Percentiles rank a stretch among this genome's conserved stretches.
These are phyloP conservation scores for Spizella passerina DNA, from an alignment of 2,797 vertebrate genomes.

Conservation along the genomic window DNA sequence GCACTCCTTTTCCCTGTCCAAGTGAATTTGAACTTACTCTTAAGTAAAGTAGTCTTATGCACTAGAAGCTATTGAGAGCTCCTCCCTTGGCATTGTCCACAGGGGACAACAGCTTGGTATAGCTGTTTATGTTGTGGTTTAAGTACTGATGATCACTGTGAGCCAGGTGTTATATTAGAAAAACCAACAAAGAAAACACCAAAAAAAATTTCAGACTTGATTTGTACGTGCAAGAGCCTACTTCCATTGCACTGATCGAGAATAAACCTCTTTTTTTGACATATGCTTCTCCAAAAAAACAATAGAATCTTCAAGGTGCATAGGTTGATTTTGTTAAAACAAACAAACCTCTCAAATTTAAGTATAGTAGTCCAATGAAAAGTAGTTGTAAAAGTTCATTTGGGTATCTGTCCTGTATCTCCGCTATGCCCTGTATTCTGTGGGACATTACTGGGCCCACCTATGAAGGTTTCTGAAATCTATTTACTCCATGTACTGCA, in stretches of 20 bases:
- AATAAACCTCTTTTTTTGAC: background rate
- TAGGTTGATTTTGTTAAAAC: background rate
- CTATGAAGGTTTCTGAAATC: background rate
- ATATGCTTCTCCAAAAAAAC: background rate
- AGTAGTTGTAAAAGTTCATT: background rate
- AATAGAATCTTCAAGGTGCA: accelerated
- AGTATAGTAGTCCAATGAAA: background rate
- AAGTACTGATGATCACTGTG: background rate
- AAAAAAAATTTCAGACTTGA: background rate
- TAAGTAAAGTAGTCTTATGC: background rate
- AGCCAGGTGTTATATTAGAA: background rate
- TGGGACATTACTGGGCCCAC: background rate
- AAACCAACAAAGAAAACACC: background rate
- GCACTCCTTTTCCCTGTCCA: background rate
- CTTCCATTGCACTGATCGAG: background rate
- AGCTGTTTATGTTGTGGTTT: background rate
- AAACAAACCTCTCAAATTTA: background rate
- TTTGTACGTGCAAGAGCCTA: background rate
- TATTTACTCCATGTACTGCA: background rate
- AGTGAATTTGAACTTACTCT: background rate
- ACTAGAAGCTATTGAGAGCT: background rate
- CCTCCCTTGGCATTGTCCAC: background rate
- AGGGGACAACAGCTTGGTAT: background rate
- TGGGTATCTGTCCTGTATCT: background rate
- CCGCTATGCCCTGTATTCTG: background rate